Evolutionary conservation across 1,140 invertebrate species (phyloP), one percentile per base, ranked within the genome.

Genomic region (Luehdorfia chinensis): DNA sequence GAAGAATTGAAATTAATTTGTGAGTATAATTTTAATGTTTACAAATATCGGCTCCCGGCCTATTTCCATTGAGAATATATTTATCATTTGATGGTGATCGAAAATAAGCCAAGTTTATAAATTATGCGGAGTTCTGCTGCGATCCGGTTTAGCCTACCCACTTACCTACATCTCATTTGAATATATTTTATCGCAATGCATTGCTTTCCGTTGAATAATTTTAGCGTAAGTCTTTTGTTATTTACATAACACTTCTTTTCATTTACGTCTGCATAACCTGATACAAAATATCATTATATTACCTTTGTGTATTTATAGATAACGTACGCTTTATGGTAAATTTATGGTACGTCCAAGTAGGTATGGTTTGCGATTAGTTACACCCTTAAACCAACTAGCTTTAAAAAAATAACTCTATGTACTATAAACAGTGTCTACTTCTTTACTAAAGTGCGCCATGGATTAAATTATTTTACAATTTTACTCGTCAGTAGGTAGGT

Each of bases 1-100:
- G 52, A 49, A 50, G 19, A 52, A 45, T 52, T 63, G 56, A 65
- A 66, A 65, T 59, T 61, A 62, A 81, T 83, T 56, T 79, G 68
- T 66, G 34, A 83, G 66, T 77, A 69, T 74, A 83, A 83, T 83
- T 73, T 28, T 69, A n/a, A 77, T 73, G 72, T 53, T 63, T 75
- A 79, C 74, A 66, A 57, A 60, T 69, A 68, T 73, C 59, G 50
- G 62, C 57, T 67, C 49, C 64, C 61, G 55, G 57, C 59, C 51
- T 51, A 66, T 75, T 75, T 76, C 55, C 60, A 61, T 65, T 46
- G 55, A 49, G 55, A 55, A 57, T 59, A 54, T 57, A 66, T 70
- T 75, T 79, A 73, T 79, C 75, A 69, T 63, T 47, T 60, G 57
- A 63, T 58, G 61, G 21, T 55, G 66, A 69, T 72, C 68, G 59